Evolutionary conservation across 2,113 vertebrate species (phyloP).

Genomic region (Tylochromis polylepis): DNA sequence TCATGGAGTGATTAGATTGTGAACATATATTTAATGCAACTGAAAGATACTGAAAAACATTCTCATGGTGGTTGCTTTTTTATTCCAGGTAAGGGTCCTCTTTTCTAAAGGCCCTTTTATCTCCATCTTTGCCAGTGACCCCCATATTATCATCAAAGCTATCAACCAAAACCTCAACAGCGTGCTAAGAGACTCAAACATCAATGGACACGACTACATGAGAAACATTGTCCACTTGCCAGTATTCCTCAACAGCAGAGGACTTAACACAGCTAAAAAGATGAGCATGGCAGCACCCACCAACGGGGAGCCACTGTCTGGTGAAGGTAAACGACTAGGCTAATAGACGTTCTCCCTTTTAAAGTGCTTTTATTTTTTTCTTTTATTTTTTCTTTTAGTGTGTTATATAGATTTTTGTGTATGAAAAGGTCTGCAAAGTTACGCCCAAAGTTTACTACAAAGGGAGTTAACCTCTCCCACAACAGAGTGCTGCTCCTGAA

Average conservation of each 20-base stretch:
- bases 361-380: neutral
- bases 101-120: slow-evolving; percentile 98
- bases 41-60: neutral
- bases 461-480: neutral
- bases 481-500: neutral
- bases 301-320: slow-evolving; percentile 80
- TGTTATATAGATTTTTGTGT: neutral
- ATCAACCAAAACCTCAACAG: slow-evolving; percentile 99
- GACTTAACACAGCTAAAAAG: slow-evolving; percentile 84
- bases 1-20: neutral
- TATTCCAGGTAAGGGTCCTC: slow-evolving; percentile 84
- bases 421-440: neutral
- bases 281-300: slow-evolving; percentile 77
- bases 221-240: slow-evolving; percentile 96
- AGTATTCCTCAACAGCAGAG: slow-evolving; percentile 95
- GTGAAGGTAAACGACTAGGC: slow-evolving; percentile 60
- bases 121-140: slow-evolving; percentile 96
- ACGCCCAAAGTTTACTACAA: neutral
- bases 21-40: neutral
- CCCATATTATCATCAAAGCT: slow-evolving; percentile 98
- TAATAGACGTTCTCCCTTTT: neutral
- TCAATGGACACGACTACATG: slow-evolving; percentile 99
- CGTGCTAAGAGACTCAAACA: slow-evolving; percentile 96
- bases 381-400: neutral
- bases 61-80: neutral